phyloP scores from a whole-genome alignment of 2,113 vertebrate genomes.

The Muntiacus muntjak region DNA sequence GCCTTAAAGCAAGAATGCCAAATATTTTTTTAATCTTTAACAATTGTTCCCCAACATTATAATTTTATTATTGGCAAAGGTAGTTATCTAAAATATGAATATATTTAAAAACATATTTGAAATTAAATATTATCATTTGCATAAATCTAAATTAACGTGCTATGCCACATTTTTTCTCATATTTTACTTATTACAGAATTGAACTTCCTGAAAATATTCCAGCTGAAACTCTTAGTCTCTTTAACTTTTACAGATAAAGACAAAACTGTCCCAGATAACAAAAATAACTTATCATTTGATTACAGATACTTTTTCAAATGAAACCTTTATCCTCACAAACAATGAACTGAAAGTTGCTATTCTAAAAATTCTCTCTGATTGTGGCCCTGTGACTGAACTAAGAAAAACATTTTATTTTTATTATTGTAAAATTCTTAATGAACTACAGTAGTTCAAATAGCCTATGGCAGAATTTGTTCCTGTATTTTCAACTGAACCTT shows the following conservation, averaged over 20 bases:
- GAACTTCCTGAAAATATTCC: conserved; percentile 57
- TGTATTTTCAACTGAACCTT: conserved; percentile 61
- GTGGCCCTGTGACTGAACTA: conserved; percentile 24
- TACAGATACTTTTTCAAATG: conserved; percentile 65
- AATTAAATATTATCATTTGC: not conserved
- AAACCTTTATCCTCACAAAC: conserved; percentile 66
- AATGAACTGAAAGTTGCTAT: conserved; percentile 72
- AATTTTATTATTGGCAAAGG: not conserved
- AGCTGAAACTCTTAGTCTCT: conserved; percentile 23
- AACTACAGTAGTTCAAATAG: conserved; percentile 71
- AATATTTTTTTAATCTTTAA: not conserved
- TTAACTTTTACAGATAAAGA: conserved; percentile 33
- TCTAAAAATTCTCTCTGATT: conserved; percentile 24
- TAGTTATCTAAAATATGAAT: not conserved
- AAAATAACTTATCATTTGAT: conserved; percentile 71
- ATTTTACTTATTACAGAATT: conserved; percentile 29
- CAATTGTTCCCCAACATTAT: not conserved
- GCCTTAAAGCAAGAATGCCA: not conserved
- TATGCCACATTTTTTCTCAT: not conserved
- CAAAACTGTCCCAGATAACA: conserved; percentile 54
- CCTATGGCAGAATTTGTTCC: conserved; percentile 62
- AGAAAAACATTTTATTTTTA: conserved; percentile 50
- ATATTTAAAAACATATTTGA: not conserved
- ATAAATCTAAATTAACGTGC: not conserved
- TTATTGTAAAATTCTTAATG: conserved; percentile 58